Base-by-base conservation (phyloP, 2,113 vertebrate genomes). In the Clarias macrocephalus region DNA sequence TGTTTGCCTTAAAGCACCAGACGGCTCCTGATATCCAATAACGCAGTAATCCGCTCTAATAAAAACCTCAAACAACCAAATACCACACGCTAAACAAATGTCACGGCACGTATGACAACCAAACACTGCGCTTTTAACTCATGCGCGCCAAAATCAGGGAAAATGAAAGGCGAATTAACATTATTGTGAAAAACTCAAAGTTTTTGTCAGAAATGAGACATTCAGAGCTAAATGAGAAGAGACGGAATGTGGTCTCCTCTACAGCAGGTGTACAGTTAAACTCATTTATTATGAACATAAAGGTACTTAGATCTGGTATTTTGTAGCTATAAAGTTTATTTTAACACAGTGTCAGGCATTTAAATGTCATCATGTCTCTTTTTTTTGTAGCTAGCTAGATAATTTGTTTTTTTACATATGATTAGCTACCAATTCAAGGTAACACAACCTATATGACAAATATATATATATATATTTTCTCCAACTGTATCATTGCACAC, bases 21-120 rank as follows among this genome's bases (percentile, higher is more conserved):
- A 62, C 79, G 79, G 56, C 79, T 80, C 56, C 79, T 37, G 57
- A 62, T 62, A 80, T 80, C 79, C 56, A 80, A 80, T 80, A 80
- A 80, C 57, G 19, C 79, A 60, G 79, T 80, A 80, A 80, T 80
- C 79, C 56, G 10, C 18, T 80, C 77, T 80, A 80, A 80, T 80
- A 80, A 80, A 80, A 80, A 80, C 79, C 57, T 80, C 57, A 80
- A 60, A 80, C 79, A 80, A 80, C 28, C 57, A 80, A 80, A 80
- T 80, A 80, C 56, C 79, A 37, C 57, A 33, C 5, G 79, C 79
- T 80, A 80, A 80, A 60, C 79, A 80, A 80, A 80, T 80, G 79
- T 80, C 79, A 80, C 57, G 57, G 56, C 30, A 60, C 10, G 79
- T 60, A 12, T 13, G 28, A 37, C 11, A 30, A 80, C 56, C 79